Percentiles rank a stretch among this genome's conserved stretches.
Evolutionary conservation across 2,113 vertebrate species (phyloP).

Genomic region (Actinemys pallida): DNA sequence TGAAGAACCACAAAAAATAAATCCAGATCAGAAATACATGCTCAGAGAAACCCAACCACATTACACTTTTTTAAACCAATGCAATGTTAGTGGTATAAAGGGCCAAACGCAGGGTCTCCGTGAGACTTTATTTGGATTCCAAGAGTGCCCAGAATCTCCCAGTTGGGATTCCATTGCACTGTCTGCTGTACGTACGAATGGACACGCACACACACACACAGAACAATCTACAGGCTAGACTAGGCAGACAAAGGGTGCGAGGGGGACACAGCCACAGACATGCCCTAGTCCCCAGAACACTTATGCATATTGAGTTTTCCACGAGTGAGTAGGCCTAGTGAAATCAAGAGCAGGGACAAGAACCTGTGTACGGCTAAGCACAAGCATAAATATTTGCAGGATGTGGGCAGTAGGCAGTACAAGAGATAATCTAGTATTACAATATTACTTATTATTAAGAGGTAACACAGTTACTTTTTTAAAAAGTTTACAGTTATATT

Average conservation of each 20-base stretch:
- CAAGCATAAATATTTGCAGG: neutral
- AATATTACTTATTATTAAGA: neutral
- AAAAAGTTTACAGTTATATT: neutral
- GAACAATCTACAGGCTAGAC: neutral
- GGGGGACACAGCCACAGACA: accelerated
- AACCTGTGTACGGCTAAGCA: neutral
- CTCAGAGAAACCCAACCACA: neutral
- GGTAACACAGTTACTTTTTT: neutral
- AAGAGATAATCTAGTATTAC: neutral
- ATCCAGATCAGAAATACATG: neutral
- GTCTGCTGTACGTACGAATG: neutral
- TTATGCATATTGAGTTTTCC: neutral
- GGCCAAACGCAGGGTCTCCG: neutral
- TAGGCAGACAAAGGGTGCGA: neutral
- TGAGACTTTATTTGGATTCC: neutral
- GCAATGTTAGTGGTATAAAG: neutral
- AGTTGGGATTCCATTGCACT: neutral
- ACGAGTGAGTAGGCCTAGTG: neutral
- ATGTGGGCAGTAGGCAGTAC: neutral
- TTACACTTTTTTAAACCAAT: neutral
- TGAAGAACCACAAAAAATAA: neutral
- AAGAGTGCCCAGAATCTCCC: neutral
- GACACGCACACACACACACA: no score
- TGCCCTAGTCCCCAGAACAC: accelerated
- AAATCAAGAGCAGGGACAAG: neutral